A percentile compares a stretch with the other conserved stretches of the same genome.
Conservation (phyloP, 2,113 vertebrate species). For the Embiotoca jacksoni region DNA sequence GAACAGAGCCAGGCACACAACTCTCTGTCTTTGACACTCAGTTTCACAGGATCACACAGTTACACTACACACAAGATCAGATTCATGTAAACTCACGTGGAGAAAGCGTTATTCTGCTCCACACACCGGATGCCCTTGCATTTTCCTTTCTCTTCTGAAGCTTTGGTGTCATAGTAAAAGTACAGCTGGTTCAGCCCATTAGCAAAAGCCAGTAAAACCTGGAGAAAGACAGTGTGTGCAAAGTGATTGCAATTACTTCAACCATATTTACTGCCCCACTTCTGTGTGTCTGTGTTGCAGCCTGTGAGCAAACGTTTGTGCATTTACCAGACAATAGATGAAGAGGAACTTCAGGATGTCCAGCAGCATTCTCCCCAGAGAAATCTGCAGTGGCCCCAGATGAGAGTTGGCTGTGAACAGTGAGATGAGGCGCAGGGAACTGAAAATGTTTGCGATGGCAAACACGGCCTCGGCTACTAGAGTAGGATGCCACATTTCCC, state of each 20-base stretch:
- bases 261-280: neutral
- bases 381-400: slow-evolving; percentile 98
- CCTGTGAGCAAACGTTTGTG: neutral
- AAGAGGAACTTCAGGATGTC: slow-evolving; percentile 99
- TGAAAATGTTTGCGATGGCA: slow-evolving; percentile 99
- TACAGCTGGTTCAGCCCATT: slow-evolving; percentile 99
- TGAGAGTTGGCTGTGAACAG: slow-evolving; percentile 99
- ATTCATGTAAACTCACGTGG: slow-evolving; percentile 89
- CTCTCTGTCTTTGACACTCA: neutral
- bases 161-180: slow-evolving; percentile 98
- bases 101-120: slow-evolving; percentile 99
- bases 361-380: slow-evolving; percentile 96
- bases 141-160: slow-evolving; percentile 89
- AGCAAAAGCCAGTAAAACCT: slow-evolving; percentile 94
- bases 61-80: neutral
- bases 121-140: slow-evolving; percentile 98
- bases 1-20: neutral
- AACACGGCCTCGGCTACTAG: slow-evolving; percentile 98
- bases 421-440: slow-evolving; percentile 97
- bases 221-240: neutral
- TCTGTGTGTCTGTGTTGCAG: neutral
- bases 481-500: slow-evolving; percentile 99
- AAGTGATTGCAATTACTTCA: neutral
- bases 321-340: slow-evolving; percentile 96
- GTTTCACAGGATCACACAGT: slow-evolving; percentile 42